phyloP scores from a whole-genome alignment of 2,113 vertebrate species.

The Platysteira castanea region DNA sequence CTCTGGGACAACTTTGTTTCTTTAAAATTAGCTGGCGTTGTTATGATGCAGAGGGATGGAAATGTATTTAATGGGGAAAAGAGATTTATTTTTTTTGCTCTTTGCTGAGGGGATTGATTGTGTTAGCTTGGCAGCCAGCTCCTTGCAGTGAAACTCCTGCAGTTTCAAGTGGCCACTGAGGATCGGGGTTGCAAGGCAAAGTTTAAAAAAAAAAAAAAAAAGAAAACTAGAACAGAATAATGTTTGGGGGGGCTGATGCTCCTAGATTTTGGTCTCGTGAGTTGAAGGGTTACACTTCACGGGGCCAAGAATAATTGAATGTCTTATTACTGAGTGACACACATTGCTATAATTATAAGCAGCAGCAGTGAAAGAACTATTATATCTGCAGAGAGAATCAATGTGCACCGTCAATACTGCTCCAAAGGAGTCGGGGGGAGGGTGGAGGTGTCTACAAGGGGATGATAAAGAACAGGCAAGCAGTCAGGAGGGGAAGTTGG shows the following conservation, averaged over 20 bases:
- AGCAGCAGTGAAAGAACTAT: conserved; percentile 17
- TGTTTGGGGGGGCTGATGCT: neutral
- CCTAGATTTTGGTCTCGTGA: neutral
- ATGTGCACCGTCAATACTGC: conserved; percentile 43
- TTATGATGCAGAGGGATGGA: conserved; percentile 26
- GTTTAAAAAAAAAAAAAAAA: neutral
- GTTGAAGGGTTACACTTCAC: conserved; percentile 40
- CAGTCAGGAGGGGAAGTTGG: conserved; percentile 41
- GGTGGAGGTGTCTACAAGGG: conserved; percentile 15
- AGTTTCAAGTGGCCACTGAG: conserved; percentile 17
- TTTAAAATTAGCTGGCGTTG: neutral
- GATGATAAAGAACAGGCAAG: conserved; percentile 40
- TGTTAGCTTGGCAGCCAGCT: conserved; percentile 41
- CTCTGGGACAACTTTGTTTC: conserved; percentile 55
- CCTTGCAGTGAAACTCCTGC: conserved; percentile 39
- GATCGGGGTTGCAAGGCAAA: neutral
- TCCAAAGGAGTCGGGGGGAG: conserved; percentile 17
- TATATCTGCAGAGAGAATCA: conserved; percentile 51
- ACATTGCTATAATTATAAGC: conserved; percentile 51
- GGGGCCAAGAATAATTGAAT: conserved; percentile 47
- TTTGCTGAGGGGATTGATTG: conserved; percentile 35
- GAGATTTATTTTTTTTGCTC: neutral
- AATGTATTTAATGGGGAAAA: conserved; percentile 41
- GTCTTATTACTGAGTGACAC: conserved; percentile 58
- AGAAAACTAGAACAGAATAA: neutral